Evolutionary conservation across 2,888 invertebrate genomes (phyloP).

Genomic region (Sialis fuliginosa): DNA sequence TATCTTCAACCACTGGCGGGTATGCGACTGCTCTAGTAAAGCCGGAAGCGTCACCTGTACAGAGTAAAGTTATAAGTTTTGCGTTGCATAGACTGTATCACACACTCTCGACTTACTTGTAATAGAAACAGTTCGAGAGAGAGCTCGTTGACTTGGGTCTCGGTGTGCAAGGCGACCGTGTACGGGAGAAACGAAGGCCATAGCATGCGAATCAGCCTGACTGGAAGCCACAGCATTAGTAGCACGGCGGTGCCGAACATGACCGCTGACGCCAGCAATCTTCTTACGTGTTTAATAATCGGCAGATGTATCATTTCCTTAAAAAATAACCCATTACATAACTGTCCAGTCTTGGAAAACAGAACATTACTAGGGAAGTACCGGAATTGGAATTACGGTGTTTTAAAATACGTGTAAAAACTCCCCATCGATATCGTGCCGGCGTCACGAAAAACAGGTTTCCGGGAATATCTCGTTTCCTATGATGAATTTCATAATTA

Average conservation of each 20-base stretch:
- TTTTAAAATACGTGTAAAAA: too few species aligned
- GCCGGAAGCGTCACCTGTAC: slow-evolving; percentile 80
- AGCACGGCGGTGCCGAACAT: slow-evolving; percentile 92
- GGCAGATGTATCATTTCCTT: slow-evolving; percentile 96
- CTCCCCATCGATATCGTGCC: too few species aligned
- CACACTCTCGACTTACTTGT: slow-evolving; percentile 55
- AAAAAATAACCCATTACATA: slow-evolving; percentile 9
- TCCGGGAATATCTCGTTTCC: too few species aligned
- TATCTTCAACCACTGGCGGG: slow-evolving; percentile 85
- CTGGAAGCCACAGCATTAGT: slow-evolving; percentile 91
- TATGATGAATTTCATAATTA: too few species aligned
- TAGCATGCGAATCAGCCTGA: slow-evolving; percentile 61
- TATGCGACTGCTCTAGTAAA: slow-evolving; percentile 89
- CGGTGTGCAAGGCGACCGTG: slow-evolving; percentile 67
- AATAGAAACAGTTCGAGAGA: slow-evolving; percentile 81
- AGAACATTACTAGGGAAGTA: too few species aligned
- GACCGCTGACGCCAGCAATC: slow-evolving; percentile 83
- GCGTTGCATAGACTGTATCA: too few species aligned
- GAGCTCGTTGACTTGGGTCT: slow-evolving; percentile 81
- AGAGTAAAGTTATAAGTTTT: not conserved
- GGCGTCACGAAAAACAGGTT: too few species aligned
- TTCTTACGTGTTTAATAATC: slow-evolving; percentile 74
- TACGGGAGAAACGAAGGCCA: slow-evolving; percentile 89
- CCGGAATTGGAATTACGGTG: too few species aligned
- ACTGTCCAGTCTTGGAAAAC: slow-evolving; percentile 1